A percentile compares a stretch with the other conserved stretches of the same genome.
Conservation (phyloP, 2,113 vertebrate species). For the Gavia stellata region DNA sequence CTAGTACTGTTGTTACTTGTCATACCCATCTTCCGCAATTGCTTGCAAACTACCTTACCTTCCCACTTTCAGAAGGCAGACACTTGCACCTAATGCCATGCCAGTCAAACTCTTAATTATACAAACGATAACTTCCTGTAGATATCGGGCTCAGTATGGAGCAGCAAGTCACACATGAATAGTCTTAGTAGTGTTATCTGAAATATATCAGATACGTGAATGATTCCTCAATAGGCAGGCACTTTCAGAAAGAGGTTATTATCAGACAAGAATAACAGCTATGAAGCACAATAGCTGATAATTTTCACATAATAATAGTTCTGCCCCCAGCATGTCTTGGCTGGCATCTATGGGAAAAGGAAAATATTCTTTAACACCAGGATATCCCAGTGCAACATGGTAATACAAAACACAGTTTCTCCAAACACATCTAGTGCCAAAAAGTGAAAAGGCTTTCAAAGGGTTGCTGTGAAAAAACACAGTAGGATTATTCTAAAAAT, state of each 20-base stretch:
- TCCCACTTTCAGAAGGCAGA: neutral
- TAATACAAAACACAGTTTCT: neutral
- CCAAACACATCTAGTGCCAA: neutral
- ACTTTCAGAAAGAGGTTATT: neutral
- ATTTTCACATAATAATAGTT: neutral
- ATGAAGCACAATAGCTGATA: neutral
- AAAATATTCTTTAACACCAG: conserved; percentile 7
- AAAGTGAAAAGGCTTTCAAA: neutral
- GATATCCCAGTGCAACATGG: neutral
- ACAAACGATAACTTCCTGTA: neutral
- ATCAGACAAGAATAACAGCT: neutral
- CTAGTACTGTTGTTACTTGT: neutral
- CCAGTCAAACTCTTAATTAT: neutral
- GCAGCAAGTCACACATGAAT: neutral
- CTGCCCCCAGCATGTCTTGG: neutral
- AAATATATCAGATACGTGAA: neutral
- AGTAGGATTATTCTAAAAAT: neutral
- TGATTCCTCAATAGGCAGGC: neutral
- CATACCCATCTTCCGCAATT: neutral
- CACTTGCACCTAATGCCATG: neutral
- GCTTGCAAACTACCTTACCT: neutral
- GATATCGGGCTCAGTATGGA: neutral
- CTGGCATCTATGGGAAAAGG: conserved; percentile 1
- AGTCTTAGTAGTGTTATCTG: neutral
- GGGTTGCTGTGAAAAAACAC: neutral